phyloP scores from a whole-genome alignment of 2,888 invertebrate genomes.

The Tiliacea aurago region DNA sequence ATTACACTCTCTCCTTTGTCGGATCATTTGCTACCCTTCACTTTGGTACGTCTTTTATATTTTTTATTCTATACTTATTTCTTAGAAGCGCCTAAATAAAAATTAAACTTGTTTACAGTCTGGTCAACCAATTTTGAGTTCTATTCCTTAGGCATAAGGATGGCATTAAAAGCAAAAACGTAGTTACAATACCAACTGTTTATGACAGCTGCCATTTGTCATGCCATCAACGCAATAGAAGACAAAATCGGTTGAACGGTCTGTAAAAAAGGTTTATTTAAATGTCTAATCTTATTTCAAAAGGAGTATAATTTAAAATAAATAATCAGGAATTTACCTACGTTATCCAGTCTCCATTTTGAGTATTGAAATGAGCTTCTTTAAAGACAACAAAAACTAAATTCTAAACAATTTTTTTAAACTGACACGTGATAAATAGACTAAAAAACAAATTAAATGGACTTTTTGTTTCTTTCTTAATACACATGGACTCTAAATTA shows the following conservation, averaged over 20 bases:
- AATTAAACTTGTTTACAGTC: no score
- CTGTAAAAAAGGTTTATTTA: no score
- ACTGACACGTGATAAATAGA: slow-evolving; percentile 9
- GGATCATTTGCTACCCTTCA: slow-evolving; percentile 42
- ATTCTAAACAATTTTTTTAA: not conserved
- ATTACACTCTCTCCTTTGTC: slow-evolving; percentile 28
- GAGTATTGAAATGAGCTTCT: not conserved
- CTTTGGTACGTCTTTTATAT: slow-evolving; percentile 1
- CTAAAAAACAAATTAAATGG: slow-evolving; percentile 19
- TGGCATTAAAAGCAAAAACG: no score
- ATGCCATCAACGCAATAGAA: no score
- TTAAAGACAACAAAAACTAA: not conserved
- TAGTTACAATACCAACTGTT: no score
- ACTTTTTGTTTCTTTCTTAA: slow-evolving; percentile 27
- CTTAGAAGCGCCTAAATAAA: not conserved
- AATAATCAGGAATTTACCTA: not conserved
- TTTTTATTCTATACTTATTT: not conserved
- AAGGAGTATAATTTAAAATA: slow-evolving; percentile 6
- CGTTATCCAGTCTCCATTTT: no score
- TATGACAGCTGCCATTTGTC: no score
- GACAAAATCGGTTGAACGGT: no score
- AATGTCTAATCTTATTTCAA: no score
- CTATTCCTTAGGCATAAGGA: no score
- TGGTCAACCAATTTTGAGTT: no score
- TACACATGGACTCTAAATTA: slow-evolving; percentile 55